These are phyloP conservation scores for Drosophila willistoni DNA, from an alignment of 1,140 invertebrate species.

Conservation along the genomic window DNA sequence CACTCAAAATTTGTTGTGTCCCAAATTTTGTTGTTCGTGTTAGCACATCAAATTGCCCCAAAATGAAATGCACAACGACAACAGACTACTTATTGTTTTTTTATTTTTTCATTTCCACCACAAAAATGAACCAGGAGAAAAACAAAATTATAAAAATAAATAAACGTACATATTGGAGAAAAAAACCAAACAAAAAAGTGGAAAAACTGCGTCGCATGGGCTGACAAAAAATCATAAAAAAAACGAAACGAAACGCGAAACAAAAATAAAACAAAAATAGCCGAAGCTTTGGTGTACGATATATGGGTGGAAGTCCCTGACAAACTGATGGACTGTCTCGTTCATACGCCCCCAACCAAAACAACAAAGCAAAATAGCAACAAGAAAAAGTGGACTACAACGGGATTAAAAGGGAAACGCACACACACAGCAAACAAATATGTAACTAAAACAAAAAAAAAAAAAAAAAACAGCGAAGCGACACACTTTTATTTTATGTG, in stretches of 20 bases:
- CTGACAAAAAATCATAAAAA: slow-evolving; percentile 37
- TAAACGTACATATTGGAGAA: slow-evolving; percentile 29
- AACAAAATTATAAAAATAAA: slow-evolving; percentile 20
- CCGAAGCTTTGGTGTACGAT: slow-evolving; percentile 14
- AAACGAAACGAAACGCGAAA: slow-evolving; percentile 8
- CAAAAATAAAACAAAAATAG: slow-evolving; percentile 50
- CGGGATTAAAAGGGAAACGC: slow-evolving; percentile 32
- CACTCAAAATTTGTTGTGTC: slow-evolving; percentile 56
- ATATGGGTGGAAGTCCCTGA: slow-evolving; percentile 30
- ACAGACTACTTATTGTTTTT: slow-evolving; percentile 49
- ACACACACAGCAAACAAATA: slow-evolving; percentile 28
- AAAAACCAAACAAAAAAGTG: slow-evolving; percentile 45
- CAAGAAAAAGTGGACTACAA: slow-evolving; percentile 19
- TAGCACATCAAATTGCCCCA: slow-evolving; percentile 40
- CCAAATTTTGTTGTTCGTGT: slow-evolving; percentile 48
- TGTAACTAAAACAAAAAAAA: slow-evolving; percentile 43
- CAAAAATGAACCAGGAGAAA: slow-evolving; percentile 39
- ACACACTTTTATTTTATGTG: slow-evolving; percentile 44
- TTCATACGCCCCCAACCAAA: slow-evolving; percentile 28
- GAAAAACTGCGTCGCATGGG: slow-evolving; percentile 58
- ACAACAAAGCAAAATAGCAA: slow-evolving; percentile 11
- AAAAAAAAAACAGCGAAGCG: slow-evolving; percentile 42
- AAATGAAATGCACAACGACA: slow-evolving; percentile 9
- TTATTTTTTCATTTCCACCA: slow-evolving; percentile 44
- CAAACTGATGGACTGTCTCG: slow-evolving; percentile 56